Conservation (phyloP, 2,888 invertebrate genomes). For the Hartigia nigra region DNA sequence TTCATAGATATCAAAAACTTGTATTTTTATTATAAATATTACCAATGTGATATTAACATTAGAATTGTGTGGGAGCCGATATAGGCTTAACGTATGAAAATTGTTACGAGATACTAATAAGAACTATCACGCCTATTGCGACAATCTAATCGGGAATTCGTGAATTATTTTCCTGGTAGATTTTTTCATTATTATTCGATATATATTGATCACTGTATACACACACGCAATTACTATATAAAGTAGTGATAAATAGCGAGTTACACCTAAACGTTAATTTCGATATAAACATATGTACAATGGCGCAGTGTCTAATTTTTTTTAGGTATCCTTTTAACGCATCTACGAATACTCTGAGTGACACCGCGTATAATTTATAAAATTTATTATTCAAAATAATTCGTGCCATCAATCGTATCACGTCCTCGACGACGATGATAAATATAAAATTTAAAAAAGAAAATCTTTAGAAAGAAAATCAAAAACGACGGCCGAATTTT, state of each 20-base stretch:
- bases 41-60: background rate
- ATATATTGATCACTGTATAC: constrained; percentile 20
- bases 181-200: constrained; percentile 13
- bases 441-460: background rate
- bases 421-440: background rate
- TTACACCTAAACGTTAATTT: constrained; percentile 10
- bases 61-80: background rate
- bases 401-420: background rate
- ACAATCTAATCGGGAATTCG: background rate
- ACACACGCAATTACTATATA: constrained; percentile 29
- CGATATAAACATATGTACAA: constrained; percentile 47
- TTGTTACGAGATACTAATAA: background rate
- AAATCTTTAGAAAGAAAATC: background rate
- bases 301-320: constrained; percentile 19
- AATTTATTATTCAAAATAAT: background rate
- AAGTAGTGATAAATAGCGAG: constrained; percentile 17
- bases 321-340: background rate
- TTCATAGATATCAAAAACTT: constrained; percentile 18
- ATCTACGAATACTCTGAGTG: background rate
- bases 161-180: background rate
- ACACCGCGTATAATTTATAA: background rate
- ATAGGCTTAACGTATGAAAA: background rate
- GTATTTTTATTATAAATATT: constrained; percentile 17
- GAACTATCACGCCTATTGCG: background rate
- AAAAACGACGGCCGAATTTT: background rate